Conservation (phyloP, 2,797 vertebrate genomes). For the Clangula hyemalis region DNA sequence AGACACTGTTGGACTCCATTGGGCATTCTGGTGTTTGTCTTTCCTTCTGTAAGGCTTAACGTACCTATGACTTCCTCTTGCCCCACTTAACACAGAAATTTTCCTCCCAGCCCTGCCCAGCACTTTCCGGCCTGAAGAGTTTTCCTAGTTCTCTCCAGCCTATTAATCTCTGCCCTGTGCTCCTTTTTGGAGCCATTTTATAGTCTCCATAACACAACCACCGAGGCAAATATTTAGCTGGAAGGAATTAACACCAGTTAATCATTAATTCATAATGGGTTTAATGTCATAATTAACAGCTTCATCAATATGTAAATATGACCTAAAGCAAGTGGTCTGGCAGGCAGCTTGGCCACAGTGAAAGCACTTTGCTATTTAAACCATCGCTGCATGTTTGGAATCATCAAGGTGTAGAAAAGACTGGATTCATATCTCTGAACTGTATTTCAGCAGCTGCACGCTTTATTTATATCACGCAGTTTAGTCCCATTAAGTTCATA, state of each 20-base stretch:
- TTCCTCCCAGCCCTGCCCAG: background rate
- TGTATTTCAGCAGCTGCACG: background rate
- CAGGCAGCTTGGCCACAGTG: background rate
- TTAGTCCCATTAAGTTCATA: constrained; percentile 30
- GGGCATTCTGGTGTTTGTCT: background rate
- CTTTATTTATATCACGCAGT: background rate
- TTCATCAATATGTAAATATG: constrained; percentile 32
- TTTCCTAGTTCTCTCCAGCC: background rate
- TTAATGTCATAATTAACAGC: constrained; percentile 49
- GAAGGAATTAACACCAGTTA: constrained; percentile 52
- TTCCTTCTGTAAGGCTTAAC: background rate
- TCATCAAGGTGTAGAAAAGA: background rate
- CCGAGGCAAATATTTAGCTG: constrained; percentile 53
- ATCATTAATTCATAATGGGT: constrained; percentile 38
- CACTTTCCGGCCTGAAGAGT: background rate
- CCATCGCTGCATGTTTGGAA: background rate
- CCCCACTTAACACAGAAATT: background rate
- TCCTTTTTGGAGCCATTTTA: constrained; percentile 8
- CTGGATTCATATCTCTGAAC: background rate
- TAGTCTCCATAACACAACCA: background rate
- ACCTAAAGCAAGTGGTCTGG: constrained; percentile 3
- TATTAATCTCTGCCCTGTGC: background rate
- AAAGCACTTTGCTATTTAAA: background rate
- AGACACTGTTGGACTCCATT: background rate
- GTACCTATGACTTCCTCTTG: background rate